A percentile compares a stretch with the other conserved stretches of the same genome.
These are phyloP conservation scores for Oceanites oceanicus DNA, from an alignment of 2,113 vertebrate genomes.

Conservation along the genomic window DNA sequence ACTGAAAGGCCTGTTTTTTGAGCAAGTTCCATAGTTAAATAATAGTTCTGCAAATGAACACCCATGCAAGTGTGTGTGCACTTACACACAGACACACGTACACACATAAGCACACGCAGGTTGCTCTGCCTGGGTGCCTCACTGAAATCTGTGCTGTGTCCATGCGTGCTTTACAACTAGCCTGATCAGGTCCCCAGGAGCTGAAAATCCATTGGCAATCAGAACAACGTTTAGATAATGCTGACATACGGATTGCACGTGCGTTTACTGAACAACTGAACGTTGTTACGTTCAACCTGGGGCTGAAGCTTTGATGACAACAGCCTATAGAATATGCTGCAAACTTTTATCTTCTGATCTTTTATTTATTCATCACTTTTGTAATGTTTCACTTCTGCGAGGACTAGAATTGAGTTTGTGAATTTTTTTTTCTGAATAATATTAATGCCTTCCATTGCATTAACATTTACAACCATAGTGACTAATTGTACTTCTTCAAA, in stretches of 20 bases:
- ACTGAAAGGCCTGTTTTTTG: not conserved
- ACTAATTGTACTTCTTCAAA: not conserved
- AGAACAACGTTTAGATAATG: not conserved
- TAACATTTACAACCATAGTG: not conserved
- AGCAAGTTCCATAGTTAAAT: not conserved
- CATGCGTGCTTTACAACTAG: rapidly evolving
- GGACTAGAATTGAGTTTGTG: not conserved
- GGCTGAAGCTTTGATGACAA: not conserved
- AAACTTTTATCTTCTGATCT: not conserved
- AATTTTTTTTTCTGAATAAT: not conserved
- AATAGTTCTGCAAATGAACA: not conserved
- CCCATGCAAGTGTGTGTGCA: rapidly evolving
- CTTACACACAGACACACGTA: rapidly evolving
- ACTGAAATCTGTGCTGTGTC: not conserved
- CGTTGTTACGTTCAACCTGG: too few species aligned
- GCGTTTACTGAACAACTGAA: not conserved
- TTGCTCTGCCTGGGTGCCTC: not conserved
- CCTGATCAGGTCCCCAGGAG: not conserved
- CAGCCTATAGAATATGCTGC: not conserved
- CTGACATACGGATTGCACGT: rapidly evolving
- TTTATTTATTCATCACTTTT: not conserved
- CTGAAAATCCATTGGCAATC: not conserved
- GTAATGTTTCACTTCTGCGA: not conserved
- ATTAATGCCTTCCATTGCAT: not conserved
- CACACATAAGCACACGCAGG: not conserved